Evolutionary conservation across 1,140 invertebrate species (phyloP), one percentile per base, ranked within the genome.

Genomic region (Gerris buenoi): DNA sequence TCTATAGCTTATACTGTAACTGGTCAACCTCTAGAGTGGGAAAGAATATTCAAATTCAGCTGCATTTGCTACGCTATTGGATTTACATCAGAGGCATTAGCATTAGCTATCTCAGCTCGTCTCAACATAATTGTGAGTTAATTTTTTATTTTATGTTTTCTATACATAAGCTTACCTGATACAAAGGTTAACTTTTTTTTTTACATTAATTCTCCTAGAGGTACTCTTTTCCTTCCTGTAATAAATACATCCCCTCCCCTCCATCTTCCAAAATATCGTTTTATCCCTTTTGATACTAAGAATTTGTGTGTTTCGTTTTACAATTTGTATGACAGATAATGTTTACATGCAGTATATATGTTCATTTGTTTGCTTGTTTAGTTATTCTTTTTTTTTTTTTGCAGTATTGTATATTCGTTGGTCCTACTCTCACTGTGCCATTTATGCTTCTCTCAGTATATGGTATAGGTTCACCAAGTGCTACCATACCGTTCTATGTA

Each of bases 361-460:
- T n/a, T n/a, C n/a, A n/a, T n/a, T n/a, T n/a, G n/a, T n/a, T n/a
- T n/a, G n/a, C n/a, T n/a, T n/a, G n/a, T n/a, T n/a, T n/a, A n/a
- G n/a, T n/a, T n/a, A n/a, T n/a, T 63, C 5, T 46, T 23, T 33
- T 25, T 2, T n/a, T 63, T 25, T 18, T 61, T 72, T 82, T 81
- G 65, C 77, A 91, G 89, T 90, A 91, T 74, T 84, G 85, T 59
- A 85, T 89, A 76, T 91, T 91, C 73, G 77, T 88, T 27, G 89
- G 88, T 0, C 88, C 89, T 3, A 84, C 85, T 0, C 66, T 87
- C 15, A 80, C 85, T 25, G 88, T 89, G 0, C 88, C 89, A 0
- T 73, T 90, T 1, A 89, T 91, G 84, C 72, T 91, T 65, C 74
- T 90, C 0, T 84, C 88, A 0, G 84, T 88, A 0, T 88, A 90